Conservation (phyloP, 2,113 vertebrate species). For the Urocynchramus pylzowi region DNA sequence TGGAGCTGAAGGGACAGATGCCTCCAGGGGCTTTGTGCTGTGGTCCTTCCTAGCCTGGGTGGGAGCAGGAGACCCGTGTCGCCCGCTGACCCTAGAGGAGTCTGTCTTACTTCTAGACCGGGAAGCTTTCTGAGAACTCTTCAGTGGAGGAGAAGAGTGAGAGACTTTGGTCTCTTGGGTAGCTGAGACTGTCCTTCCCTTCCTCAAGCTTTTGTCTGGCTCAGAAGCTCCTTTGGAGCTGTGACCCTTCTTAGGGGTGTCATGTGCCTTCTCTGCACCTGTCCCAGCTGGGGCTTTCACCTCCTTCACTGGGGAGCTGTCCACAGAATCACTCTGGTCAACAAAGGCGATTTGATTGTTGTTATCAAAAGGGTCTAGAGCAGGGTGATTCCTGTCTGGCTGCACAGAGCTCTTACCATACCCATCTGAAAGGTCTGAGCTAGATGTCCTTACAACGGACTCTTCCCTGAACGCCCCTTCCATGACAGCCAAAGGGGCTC, state of each 20-base stretch:
- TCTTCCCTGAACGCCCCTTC: constrained; percentile 84
- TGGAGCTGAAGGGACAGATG: constrained; percentile 50
- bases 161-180: constrained; percentile 70
- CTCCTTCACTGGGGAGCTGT: constrained; percentile 85
- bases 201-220: constrained; percentile 80
- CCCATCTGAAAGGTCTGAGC: constrained; percentile 67
- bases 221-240: constrained; percentile 73
- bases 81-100: constrained; percentile 69
- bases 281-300: constrained; percentile 74
- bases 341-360: constrained; percentile 91
- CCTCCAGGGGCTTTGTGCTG: constrained; percentile 56
- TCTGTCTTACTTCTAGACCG: constrained; percentile 73
- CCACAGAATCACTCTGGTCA: constrained; percentile 86
- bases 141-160: constrained; percentile 70
- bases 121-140: constrained; percentile 71
- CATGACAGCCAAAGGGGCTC: constrained; percentile 89
- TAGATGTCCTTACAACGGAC: constrained; percentile 67
- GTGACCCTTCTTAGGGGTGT: constrained; percentile 66
- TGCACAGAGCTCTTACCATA: constrained; percentile 75
- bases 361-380: constrained; percentile 85
- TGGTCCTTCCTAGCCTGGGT: constrained; percentile 78
- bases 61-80: constrained; percentile 73
- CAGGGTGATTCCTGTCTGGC: constrained; percentile 70
- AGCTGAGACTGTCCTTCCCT: constrained; percentile 76
- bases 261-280: constrained; percentile 69